Evolutionary conservation across 1,140 invertebrate species (phyloP), one percentile per base, ranked within the genome.

Genomic region (Neuroterus valhalla): DNA sequence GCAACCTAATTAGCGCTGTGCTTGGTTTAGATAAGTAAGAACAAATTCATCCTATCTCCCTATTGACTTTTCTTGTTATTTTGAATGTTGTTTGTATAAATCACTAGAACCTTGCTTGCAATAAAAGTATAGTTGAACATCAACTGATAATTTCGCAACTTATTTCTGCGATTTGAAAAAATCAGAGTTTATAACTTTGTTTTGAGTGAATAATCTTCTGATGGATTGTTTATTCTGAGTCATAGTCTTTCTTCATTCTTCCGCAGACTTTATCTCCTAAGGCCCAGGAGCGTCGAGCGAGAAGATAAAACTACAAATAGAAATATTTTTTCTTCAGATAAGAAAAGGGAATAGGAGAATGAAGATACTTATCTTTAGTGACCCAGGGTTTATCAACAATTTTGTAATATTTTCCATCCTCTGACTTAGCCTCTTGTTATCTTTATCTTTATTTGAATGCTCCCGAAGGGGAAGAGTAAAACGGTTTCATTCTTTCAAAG

Each of bases 321-420:
- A 3, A 26, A 55, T 55, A 23, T 55, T 52, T 10, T 31, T 68
- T 69, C 2, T 15, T n/a, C n/a, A 21, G 15, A 48, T 17, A 21
- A 31, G 21, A 67, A 26, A 26, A 70, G 19, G 21, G 62, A 66
- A 50, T 50, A 62, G 55, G 21, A 26, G 55, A 62, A 62, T n/a
- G 55, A 38, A 62, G 55, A 62, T 62, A 62, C 21, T 62, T 62
- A 62, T 62, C 55, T 62, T 62, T 17, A 62, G 55, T 67, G 23
- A 6, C 66, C 73, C 55, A 14, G 68, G 46, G 71, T 46, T 84
- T 87, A 87, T 83, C 86, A 68, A 70, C 17, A 48, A 84, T 87
- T 83, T 83, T 81, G 85, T 81, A 85, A 85, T 75, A 70, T 78
- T 78, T 79, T 73, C 42, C 72, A 76, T 81, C 72, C 74, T 72